These are phyloP conservation scores for Agrotis ipsilon DNA, from an alignment of 2,888 invertebrate genomes.

Conservation along the genomic window DNA sequence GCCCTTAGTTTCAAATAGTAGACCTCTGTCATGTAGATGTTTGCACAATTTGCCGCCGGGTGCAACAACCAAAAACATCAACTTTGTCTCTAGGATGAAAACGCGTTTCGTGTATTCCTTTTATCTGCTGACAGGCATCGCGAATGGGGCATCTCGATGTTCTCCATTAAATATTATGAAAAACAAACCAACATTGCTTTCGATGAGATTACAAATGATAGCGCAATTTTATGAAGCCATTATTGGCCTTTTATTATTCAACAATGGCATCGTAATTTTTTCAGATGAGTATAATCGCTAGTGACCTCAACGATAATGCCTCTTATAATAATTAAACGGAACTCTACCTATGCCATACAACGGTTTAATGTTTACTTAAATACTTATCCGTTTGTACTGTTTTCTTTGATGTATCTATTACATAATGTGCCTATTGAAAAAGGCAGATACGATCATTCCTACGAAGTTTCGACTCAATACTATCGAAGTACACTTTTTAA, in stretches of 20 bases:
- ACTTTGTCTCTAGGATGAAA: not conserved
- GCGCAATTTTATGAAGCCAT: not conserved
- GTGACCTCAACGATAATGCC: not conserved
- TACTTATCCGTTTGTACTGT: not conserved
- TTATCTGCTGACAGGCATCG: too few relatives aligned
- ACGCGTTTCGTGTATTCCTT: not conserved
- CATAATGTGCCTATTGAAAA: not conserved
- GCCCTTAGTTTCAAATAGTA: too few relatives aligned
- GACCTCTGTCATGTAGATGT: not conserved
- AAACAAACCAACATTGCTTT: not conserved
- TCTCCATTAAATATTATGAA: not conserved
- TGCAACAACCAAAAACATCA: not conserved
- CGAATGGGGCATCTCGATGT: not conserved
- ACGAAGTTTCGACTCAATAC: not conserved
- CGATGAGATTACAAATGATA: not conserved
- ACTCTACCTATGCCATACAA: not conserved
- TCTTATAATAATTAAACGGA: not conserved
- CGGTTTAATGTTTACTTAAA: not conserved
- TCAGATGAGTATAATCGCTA: constrained; percentile 4
- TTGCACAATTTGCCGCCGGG: not conserved
- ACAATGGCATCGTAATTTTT: not conserved
- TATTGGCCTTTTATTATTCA: not conserved
- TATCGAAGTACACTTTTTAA: not conserved
- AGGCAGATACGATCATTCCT: not conserved
- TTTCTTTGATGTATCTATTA: not conserved